Percentiles rank a stretch among this genome's conserved stretches.
These are phyloP conservation scores for Echinops telfairi DNA, from an alignment of 2,113 vertebrate genomes.

Conservation along the genomic window DNA sequence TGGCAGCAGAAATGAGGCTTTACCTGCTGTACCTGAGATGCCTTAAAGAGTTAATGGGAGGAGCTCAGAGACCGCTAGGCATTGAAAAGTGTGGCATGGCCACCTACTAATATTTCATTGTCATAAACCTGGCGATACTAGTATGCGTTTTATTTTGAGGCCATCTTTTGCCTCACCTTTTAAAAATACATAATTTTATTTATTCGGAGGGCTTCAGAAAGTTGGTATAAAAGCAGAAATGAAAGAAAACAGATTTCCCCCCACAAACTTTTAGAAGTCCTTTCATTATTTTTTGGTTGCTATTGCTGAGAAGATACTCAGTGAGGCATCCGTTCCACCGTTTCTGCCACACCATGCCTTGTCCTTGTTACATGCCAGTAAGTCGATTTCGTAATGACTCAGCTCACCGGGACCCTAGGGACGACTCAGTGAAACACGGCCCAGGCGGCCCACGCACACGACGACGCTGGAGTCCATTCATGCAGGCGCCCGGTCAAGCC, in stretches of 20 bases:
- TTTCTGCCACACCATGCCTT: neutral
- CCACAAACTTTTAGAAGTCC: too few species aligned
- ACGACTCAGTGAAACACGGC: too few species aligned
- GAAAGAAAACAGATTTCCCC: too few species aligned
- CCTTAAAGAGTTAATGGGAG: neutral
- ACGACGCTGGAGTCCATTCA: too few species aligned
- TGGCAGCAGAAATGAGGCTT: neutral
- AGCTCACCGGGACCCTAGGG: too few species aligned
- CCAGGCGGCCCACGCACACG: too few species aligned
- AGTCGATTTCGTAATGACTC: too few species aligned
- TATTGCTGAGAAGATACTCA: neutral
- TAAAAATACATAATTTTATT: neutral
- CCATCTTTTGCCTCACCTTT: neutral
- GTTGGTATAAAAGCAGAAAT: too few species aligned
- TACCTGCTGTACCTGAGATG: neutral
- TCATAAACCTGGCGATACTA: neutral
- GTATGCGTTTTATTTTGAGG: neutral
- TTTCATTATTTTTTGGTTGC: too few species aligned
- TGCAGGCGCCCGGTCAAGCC: too few species aligned
- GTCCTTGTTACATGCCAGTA: neutral
- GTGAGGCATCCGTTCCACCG: neutral
- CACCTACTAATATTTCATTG: neutral
- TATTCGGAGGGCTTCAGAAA: too few species aligned
- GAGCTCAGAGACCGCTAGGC: neutral
- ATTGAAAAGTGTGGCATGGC: neutral